Base-by-base conservation (phyloP, 1,140 invertebrate genomes). In the Wiebesia pumilae region DNA sequence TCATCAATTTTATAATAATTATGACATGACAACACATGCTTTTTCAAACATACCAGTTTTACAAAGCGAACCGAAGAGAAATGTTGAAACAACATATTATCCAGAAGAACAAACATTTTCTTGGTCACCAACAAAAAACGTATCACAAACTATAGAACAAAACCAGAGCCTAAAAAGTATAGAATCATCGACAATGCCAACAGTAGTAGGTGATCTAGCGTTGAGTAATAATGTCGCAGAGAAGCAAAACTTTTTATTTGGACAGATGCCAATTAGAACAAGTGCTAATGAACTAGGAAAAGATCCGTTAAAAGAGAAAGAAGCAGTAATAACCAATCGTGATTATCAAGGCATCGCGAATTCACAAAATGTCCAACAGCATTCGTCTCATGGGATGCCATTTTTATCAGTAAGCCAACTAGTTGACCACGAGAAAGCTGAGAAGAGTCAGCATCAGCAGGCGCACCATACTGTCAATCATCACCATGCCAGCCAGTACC, bases 401-500 rank as follows among this genome's bases (percentile, higher is more conserved):
- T 96, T 96, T 80, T 89, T 96, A 10, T 96, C 96, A 0, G 96
- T 96, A 0, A 96, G 95, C 91, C 95, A 96, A 87, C 89, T 96
- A 19, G 95, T 96, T 21, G 95, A 96, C 86, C 94, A 95, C 47
- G 94, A 93, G 84, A 95, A 95, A 88, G 93, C 91, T 3, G 94
- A 94, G 78, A 93, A 94, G 78, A 90, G 89, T 43, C 91, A 91
- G 10, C 91, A 92, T 62, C 91, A 91, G 24, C 89, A 90, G 0
- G 78, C 86, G 35, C 90, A 89, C 81, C 89, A 58, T 82, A 88
- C 58, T n/a, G 35, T 10, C 6, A 88, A 79, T 62, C 89, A 90
- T 77, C 89, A 91, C 75, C 88, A 90, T 35, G 71, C 86, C 4
- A 88, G 89, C 62, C 88, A 89, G 16, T 88, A 89, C 6, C 84